Conservation (phyloP, 1,140 invertebrate genomes). For the Stegodyphus dumicola region DNA sequence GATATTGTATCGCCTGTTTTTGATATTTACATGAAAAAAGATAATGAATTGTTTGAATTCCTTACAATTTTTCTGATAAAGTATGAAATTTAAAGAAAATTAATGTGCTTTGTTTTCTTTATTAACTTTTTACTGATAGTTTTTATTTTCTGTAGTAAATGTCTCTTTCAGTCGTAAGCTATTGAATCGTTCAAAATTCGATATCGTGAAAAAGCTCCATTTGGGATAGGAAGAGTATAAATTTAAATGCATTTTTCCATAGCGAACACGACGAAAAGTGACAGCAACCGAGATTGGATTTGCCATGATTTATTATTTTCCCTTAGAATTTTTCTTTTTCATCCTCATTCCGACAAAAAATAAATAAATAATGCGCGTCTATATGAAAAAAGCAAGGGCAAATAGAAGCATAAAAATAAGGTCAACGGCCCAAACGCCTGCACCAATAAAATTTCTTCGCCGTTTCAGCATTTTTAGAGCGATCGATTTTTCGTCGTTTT, state of each 20-base stretch:
- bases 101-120: too few relatives aligned
- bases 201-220: conserved; percentile 19
- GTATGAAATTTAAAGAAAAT: too few relatives aligned
- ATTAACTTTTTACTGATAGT: too few relatives aligned
- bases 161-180: not conserved
- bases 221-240: conserved; percentile 26
- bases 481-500: conserved; percentile 51
- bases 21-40: too few relatives aligned
- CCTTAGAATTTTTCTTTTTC: too few relatives aligned
- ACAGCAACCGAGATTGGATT: conserved; percentile 57
- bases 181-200: conserved; percentile 11
- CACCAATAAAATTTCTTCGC: conserved; percentile 55
- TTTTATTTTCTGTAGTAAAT: not conserved
- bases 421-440: conserved; percentile 39
- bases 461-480: conserved; percentile 51
- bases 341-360: conserved; percentile 4
- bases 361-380: conserved; percentile 6
- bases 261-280: conserved; percentile 51
- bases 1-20: too few relatives aligned
- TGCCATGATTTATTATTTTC: conserved; percentile 57
- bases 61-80: too few relatives aligned
- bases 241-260: conserved; percentile 52
- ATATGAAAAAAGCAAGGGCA: conserved; percentile 18
- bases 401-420: conserved; percentile 54
- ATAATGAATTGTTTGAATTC: too few relatives aligned